Conservation (phyloP, 2,113 vertebrate genomes). For the Ellobius talpinus region DNA sequence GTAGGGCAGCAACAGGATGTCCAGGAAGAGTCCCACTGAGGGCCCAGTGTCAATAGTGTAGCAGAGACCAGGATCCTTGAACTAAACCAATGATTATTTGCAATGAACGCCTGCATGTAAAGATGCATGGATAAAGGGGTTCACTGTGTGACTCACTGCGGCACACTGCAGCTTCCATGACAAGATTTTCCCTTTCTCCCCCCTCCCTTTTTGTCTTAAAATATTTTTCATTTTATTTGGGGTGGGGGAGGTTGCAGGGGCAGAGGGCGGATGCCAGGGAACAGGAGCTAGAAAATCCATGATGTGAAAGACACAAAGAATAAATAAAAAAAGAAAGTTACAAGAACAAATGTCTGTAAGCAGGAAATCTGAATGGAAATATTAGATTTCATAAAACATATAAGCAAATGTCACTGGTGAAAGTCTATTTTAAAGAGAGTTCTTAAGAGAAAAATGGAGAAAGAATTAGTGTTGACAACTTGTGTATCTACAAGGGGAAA, state of each 20-base stretch:
- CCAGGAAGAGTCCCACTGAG: neutral
- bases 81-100: neutral
- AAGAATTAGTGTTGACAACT: slow-evolving; percentile 79
- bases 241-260: neutral
- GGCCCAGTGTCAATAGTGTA: neutral
- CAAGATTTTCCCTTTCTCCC: neutral
- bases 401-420: slow-evolving; percentile 52
- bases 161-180: neutral
- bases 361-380: slow-evolving; percentile 32
- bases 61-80: neutral
- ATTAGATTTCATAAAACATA: slow-evolving; percentile 45
- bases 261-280: neutral
- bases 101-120: neutral
- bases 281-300: neutral
- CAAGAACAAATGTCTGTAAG: neutral
- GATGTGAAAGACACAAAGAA: neutral
- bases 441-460: slow-evolving; percentile 68
- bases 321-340: neutral
- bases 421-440: slow-evolving; percentile 64
- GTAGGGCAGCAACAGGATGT: neutral
- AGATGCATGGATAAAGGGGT: neutral
- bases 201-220: neutral
- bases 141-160: neutral
- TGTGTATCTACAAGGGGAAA: slow-evolving; percentile 81
- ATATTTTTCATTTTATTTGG: neutral